Evolutionary conservation across 2,888 invertebrate genomes (phyloP).

Genomic region (Kuschelorhynchus macadamiae): DNA sequence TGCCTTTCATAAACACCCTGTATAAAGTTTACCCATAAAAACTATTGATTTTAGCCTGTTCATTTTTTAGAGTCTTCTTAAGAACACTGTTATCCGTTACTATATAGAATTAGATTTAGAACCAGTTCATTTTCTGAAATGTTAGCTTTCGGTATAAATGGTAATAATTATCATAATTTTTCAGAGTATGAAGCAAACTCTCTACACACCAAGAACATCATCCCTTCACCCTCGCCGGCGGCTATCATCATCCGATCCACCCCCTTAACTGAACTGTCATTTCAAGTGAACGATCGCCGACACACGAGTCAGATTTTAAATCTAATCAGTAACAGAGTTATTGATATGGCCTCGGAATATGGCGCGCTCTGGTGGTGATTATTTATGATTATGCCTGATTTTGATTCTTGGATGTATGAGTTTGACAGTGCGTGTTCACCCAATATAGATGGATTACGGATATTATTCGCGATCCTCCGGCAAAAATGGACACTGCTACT

Average conservation of each 20-base stretch:
- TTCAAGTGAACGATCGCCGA: constrained; percentile 46
- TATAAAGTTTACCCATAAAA: too few relatives aligned
- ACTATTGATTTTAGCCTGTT: too few relatives aligned
- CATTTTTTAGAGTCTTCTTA: too few relatives aligned
- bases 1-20: too few relatives aligned
- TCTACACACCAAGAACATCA: too few relatives aligned
- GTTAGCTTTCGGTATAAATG: too few relatives aligned
- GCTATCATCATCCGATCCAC: background rate
- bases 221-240: too few relatives aligned
- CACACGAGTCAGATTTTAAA: constrained; percentile 49
- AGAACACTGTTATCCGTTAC: too few relatives aligned
- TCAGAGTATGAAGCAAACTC: too few relatives aligned
- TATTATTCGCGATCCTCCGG: constrained; percentile 24
- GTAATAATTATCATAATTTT: too few relatives aligned
- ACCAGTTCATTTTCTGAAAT: too few relatives aligned
- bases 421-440: constrained; percentile 26
- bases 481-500: constrained; percentile 15
- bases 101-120: too few relatives aligned
- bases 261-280: constrained; percentile 35
- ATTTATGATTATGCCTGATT: constrained; percentile 50
- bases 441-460: constrained; percentile 39
- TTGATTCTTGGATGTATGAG: constrained; percentile 43
- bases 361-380: constrained; percentile 42
- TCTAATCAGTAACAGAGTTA: constrained; percentile 47
- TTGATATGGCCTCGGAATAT: constrained; percentile 43